Evolutionary conservation across 2,888 invertebrate species (phyloP), one percentile per base, ranked within the genome.

Genomic region (Erpobdella octoculata): DNA sequence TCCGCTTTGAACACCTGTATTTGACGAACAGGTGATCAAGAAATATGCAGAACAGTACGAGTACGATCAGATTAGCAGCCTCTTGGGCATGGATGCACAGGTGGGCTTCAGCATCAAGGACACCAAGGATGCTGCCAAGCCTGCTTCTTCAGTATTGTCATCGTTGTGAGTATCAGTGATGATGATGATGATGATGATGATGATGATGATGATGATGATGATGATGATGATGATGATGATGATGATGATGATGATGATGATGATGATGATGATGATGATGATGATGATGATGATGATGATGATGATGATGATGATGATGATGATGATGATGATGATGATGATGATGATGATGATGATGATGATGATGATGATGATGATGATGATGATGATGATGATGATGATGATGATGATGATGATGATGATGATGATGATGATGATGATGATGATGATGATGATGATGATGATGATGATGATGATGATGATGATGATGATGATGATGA

Each of bases 1-100:
- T n/a, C n/a, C n/a, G n/a, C n/a, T n/a, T n/a, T n/a, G n/a, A n/a
- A n/a, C n/a, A n/a, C n/a, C n/a, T n/a, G n/a, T n/a, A 41, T 41
- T 41, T 41, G 41, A 58, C 9, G 9, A 67, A 12, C 74, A 84
- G 84, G 95, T 97, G 0, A 88, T 95, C 2, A 92, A 91, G 77
- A 95, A 95, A 85, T 97, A 92, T 83, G 92, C 94, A 59, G 96
- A 97, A 84, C 94, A 95, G 0, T 96, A 94, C 80, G 96, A 97
- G 83, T 95, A 93, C 80, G 95, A 96, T 80, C 91, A 91, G 5
- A 95, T 96, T 79, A 95, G 92, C 77, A 93, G 90, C 81, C 87
- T 98, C 79, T 87, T 99, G 71, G 98, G 98, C 4, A 96, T 97
- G 93, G 95, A 95, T 66, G 80, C 81, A 71, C 76, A 75, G 41